Base-by-base conservation (phyloP, 2,888 invertebrate genomes). In the Brenthis hecate region DNA sequence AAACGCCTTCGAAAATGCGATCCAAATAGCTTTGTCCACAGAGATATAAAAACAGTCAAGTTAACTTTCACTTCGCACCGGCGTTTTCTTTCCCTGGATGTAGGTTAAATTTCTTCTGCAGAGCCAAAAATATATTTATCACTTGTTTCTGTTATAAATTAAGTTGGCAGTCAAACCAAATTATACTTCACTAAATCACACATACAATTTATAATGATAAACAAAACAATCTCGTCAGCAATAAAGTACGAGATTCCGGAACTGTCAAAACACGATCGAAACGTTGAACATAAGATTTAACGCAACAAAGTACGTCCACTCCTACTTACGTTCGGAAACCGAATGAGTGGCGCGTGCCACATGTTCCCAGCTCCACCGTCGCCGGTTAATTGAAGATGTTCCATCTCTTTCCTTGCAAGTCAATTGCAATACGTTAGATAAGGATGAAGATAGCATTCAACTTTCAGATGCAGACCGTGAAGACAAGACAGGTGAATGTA, bases 301-400 rank as follows among this genome's bases (percentile, higher is more conserved):
- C 80, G 82, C 76, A 66, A 75, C 75, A 73, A 71, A 78, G 77
- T 73, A 75, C 92, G 89, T 86, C 90, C 80, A 76, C 80, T 75
- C 81, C 75, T 80, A 76, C 71, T 80, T 78, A 76, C 86, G 88
- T 82, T 89, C 88, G 82, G 78, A 85, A 85, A 87, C 90, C 87
- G 92, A 92, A 91, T 92, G 90, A 85, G 84, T 82, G 86, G 87
- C 92, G 91, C 92, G 91, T 91, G 91, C 90, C 90, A 87, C 88
- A 89, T 86, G 89, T 82, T 32, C 19, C 62, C 53, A 19, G 62
- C 53, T 77, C 77, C 80, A 78, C 82, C 79, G 80, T 81, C 79
- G 78, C 79, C 79, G 77, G 76, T 65, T 60, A 55, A 66, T 75
- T 76, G 72, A 82, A 82, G 80, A 81, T 81, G 73, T 78, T 75